A percentile compares a stretch with the other conserved stretches of the same genome.
These are phyloP conservation scores for Troides aeacus DNA, from an alignment of 2,888 invertebrate species.

Conservation along the genomic window DNA sequence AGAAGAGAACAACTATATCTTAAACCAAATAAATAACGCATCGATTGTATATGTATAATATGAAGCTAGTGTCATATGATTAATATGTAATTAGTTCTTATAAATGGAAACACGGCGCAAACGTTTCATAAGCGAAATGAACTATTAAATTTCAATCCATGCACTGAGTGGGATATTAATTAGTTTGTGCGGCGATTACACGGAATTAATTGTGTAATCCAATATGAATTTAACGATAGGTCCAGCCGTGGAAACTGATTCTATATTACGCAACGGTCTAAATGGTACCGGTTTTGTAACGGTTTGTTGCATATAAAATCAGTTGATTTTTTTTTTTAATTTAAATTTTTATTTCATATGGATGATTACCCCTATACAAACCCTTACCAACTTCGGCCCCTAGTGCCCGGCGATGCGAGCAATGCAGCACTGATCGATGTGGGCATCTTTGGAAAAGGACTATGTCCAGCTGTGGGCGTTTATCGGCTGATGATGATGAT, in stretches of 20 bases:
- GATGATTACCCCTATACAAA: too few relatives aligned
- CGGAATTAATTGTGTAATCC: conserved; percentile 71
- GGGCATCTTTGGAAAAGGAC: too few relatives aligned
- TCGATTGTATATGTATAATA: too few relatives aligned
- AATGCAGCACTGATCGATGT: too few relatives aligned
- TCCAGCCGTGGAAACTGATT: conserved; percentile 33
- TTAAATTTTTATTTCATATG: not conserved
- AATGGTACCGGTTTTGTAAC: conserved; percentile 32
- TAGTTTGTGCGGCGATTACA: conserved; percentile 63
- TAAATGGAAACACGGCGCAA: conserved; percentile 15
- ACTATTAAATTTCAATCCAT: conserved; percentile 68
- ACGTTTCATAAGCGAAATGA: conserved; percentile 45
- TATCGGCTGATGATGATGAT: too few relatives aligned
- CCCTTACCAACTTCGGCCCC: too few relatives aligned
- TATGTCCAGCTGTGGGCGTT: too few relatives aligned
- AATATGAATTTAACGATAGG: conserved; percentile 61
- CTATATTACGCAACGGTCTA: conserved; percentile 35
- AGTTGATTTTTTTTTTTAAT: not conserved
- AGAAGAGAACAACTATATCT: too few relatives aligned
- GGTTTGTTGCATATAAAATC: conserved; percentile 29
- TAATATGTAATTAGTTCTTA: conserved; percentile 23
- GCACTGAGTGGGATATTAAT: conserved; percentile 63
- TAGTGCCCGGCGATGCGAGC: too few relatives aligned
- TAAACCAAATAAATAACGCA: too few relatives aligned
- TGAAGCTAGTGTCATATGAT: not conserved